Percentiles rank a stretch among this genome's conserved stretches.
These are phyloP conservation scores for Xestoiulus laeticollis DNA, from an alignment of 2,888 invertebrate species.

Conservation along the genomic window DNA sequence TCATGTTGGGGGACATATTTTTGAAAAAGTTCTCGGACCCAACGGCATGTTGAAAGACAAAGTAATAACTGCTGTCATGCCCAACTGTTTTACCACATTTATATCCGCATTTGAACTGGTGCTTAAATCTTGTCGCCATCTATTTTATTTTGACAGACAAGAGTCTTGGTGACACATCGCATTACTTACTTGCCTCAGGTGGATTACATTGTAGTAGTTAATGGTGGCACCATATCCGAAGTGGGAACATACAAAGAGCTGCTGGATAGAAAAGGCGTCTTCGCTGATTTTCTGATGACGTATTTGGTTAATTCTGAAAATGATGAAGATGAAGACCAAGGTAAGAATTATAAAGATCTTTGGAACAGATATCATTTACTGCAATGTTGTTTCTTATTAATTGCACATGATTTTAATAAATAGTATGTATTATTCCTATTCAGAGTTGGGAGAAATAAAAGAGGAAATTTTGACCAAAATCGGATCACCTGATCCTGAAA, in stretches of 20 bases:
- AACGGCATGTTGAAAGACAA: conserved; percentile 66
- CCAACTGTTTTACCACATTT: not conserved
- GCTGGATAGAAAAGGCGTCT: conserved; percentile 65
- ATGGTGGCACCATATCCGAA: conserved; percentile 66
- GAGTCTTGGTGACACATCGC: conserved; percentile 67
- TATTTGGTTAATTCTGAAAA: conserved; percentile 63
- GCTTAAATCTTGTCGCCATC: not conserved
- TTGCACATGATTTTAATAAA: not conserved
- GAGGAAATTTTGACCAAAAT: conserved; percentile 51
- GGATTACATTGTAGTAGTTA: conserved; percentile 66
- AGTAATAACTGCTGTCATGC: conserved; percentile 57
- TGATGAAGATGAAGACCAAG: conserved; percentile 56
- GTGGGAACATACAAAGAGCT: conserved; percentile 66
- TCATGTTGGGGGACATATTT: conserved; percentile 68
- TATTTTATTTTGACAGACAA: conserved; percentile 61
- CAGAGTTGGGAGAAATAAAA: conserved; percentile 25
- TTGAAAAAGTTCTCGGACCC: conserved; percentile 66
- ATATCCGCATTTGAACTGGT: not conserved
- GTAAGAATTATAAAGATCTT: conserved; percentile 33
- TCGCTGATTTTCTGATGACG: conserved; percentile 67
- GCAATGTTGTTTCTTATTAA: not conserved
- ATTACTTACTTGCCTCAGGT: conserved; percentile 65
- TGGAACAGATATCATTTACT: not conserved
- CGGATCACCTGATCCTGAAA: conserved; percentile 35
- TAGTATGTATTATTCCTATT: not conserved